Conservation (phyloP, 1,140 invertebrate genomes). For the Drosophila erecta region DNA sequence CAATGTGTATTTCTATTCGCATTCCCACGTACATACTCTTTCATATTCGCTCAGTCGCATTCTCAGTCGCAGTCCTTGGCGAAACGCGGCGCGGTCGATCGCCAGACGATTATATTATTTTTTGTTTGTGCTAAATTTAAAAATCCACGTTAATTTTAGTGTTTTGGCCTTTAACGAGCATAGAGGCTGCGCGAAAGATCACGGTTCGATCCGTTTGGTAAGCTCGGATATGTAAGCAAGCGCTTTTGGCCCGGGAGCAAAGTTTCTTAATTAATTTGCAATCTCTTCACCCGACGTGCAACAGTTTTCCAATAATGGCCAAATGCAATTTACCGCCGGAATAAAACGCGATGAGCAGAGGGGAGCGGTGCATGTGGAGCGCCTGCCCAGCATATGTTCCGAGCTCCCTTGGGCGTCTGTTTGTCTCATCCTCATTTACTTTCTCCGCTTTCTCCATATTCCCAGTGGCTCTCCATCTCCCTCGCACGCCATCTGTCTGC, state of each 20-base stretch:
- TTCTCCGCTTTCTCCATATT: not conserved
- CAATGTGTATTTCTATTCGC: constrained; percentile 19
- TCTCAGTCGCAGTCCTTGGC: constrained; percentile 52
- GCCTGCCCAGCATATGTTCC: constrained; percentile 34
- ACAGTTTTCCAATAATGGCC: constrained; percentile 68
- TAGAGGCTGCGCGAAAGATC: constrained; percentile 4
- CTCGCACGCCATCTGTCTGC: not conserved
- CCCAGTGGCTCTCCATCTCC: not conserved
- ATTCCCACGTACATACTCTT: constrained; percentile 42
- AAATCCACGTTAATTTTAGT: constrained; percentile 24
- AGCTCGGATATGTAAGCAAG: constrained; percentile 21
- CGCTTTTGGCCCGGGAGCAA: constrained; percentile 9
- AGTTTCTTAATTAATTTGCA: constrained; percentile 73
- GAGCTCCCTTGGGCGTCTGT: constrained; percentile 54
- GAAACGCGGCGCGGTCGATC: constrained; percentile 55
- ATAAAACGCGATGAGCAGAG: constrained; percentile 17
- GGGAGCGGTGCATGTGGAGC: not conserved
- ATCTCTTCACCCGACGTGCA: constrained; percentile 64
- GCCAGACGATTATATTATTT: constrained; percentile 39
- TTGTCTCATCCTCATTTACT: constrained; percentile 36
- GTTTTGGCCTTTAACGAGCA: not conserved
- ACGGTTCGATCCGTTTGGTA: constrained; percentile 6
- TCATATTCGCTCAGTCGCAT: constrained; percentile 43
- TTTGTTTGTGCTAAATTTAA: constrained; percentile 47
- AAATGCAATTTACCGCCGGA: constrained; percentile 72